A percentile compares a stretch with the other conserved stretches of the same genome.
phyloP scores from a whole-genome alignment of 2,888 invertebrate genomes.

The Hymenopus coronatus region DNA sequence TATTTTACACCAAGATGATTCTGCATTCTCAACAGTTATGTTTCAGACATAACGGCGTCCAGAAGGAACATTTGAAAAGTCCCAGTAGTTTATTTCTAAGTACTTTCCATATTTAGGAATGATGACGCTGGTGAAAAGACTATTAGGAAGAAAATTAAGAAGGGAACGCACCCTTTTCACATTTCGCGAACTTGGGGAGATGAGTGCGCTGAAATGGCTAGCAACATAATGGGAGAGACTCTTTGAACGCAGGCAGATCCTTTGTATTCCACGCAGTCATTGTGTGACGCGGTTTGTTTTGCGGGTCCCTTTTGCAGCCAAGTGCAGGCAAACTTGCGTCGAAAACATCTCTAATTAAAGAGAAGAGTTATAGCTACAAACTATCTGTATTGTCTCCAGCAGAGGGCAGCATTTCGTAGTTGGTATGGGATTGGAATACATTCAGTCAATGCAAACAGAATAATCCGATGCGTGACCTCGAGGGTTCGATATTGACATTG shows the following conservation, averaged over 20 bases:
- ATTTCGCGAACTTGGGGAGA: neutral
- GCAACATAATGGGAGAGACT: neutral
- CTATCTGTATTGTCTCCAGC: neutral
- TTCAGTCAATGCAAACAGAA: neutral
- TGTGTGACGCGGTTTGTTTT: neutral
- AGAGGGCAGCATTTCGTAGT: neutral
- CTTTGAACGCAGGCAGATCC: neutral
- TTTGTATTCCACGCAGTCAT: neutral
- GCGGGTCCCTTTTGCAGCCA: neutral
- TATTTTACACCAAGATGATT: too few species aligned
- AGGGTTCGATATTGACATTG: too few species aligned
- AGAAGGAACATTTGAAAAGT: neutral
- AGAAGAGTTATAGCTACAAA: neutral
- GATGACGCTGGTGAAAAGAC: neutral
- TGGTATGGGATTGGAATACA: neutral
- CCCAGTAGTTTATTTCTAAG: neutral
- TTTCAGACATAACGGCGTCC: neutral
- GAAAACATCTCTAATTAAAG: neutral
- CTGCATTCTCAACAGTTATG: neutral
- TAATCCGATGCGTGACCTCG: neutral
- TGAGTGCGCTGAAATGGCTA: neutral
- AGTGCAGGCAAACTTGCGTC: neutral
- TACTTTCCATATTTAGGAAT: neutral
- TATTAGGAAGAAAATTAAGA: neutral
- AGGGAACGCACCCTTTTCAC: neutral